Evolutionary conservation across 2,113 vertebrate species (phyloP).

Genomic region (Cathartes aura): DNA sequence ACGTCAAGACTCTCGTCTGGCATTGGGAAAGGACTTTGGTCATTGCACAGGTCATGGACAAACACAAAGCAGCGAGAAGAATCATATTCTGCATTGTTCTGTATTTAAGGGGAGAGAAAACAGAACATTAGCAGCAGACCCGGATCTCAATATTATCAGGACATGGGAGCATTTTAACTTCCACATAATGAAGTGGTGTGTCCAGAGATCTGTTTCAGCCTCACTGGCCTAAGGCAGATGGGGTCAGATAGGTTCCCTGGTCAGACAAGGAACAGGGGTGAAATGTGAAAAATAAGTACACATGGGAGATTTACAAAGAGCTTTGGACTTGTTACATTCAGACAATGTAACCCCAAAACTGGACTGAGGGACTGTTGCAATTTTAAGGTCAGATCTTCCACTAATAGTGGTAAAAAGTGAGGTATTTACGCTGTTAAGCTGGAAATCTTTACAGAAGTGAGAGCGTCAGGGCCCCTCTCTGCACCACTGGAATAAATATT

Average conservation of each 20-base stretch:
- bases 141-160: not conserved
- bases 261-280: not conserved
- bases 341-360: not conserved
- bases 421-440: not conserved
- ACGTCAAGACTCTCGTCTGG: conserved; percentile 86
- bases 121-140: not conserved
- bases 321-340: not conserved
- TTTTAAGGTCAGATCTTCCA: not conserved
- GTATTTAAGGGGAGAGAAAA: conserved; percentile 15
- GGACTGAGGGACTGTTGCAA: not conserved
- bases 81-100: conserved; percentile 89
- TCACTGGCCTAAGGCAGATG: not conserved
- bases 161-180: not conserved
- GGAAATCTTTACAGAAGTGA: not conserved
- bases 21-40: conserved; percentile 82
- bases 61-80: conserved; percentile 90
- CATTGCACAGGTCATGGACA: conserved; percentile 89
- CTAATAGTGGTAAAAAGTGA: not conserved
- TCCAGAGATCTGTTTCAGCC: not conserved
- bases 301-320: not conserved
- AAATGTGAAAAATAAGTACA: not conserved
- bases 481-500: not conserved
- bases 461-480: not conserved
- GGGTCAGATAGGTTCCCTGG: not conserved
- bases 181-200: not conserved